Conservation (phyloP, 2,113 vertebrate genomes). For the Chaetura pelagica region DNA sequence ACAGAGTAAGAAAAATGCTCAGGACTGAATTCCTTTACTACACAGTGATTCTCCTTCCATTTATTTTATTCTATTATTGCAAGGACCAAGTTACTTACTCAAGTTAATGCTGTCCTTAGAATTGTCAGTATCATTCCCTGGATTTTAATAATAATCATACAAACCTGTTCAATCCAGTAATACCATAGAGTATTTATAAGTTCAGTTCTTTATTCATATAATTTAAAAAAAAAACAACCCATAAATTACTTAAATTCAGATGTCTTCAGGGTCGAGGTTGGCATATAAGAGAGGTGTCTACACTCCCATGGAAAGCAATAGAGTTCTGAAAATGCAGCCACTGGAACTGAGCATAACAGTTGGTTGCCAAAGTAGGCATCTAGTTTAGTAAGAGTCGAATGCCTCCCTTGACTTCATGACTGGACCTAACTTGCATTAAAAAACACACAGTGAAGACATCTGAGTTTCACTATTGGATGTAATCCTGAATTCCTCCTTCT, state of each 20-base stretch:
- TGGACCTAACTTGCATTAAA: background rate
- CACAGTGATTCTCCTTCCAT: background rate
- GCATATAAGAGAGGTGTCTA: background rate
- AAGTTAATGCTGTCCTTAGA: background rate
- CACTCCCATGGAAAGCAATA: background rate
- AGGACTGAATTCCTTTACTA: background rate
- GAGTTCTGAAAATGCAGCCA: background rate
- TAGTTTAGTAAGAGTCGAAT: background rate
- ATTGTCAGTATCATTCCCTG: background rate
- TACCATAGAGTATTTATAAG: background rate
- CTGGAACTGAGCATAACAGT: background rate
- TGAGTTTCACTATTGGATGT: background rate
- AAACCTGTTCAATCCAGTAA: background rate
- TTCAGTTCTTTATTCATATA: background rate
- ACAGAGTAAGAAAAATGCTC: background rate
- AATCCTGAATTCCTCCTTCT: background rate
- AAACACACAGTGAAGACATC: background rate
- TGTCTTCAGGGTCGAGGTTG: background rate
- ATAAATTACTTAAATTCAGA: background rate
- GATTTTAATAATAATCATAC: background rate
- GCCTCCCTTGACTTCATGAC: background rate
- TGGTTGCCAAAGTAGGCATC: background rate
- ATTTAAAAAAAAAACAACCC: no score
- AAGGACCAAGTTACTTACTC: background rate
- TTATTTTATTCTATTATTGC: background rate